Conservation (phyloP, 2,113 vertebrate species). For the Ochotona princeps region DNA sequence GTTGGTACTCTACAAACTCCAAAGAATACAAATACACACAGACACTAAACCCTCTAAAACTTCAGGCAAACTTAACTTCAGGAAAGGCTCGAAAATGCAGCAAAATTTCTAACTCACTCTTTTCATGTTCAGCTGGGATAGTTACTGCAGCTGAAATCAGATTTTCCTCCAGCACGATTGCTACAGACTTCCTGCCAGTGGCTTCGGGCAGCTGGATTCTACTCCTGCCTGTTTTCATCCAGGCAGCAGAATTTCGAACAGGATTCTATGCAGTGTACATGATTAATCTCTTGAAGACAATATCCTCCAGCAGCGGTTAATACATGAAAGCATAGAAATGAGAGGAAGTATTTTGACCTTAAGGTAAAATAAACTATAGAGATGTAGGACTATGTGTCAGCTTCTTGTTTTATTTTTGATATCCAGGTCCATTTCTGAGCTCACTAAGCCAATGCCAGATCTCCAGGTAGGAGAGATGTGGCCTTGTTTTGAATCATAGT, state of each 20-base stretch:
- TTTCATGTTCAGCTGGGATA: not conserved
- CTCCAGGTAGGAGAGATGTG: constrained; percentile 30
- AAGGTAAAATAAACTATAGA: not conserved
- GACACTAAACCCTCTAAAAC: not conserved
- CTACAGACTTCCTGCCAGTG: not conserved
- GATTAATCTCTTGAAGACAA: constrained; percentile 39
- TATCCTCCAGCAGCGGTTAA: constrained; percentile 23
- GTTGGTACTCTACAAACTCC: not conserved
- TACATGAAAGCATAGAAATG: constrained; percentile 47
- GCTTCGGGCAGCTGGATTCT: not conserved
- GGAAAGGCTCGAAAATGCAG: not conserved
- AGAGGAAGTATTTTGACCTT: constrained; percentile 52
- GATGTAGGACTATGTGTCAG: not conserved
- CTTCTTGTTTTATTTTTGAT: constrained; percentile 62
- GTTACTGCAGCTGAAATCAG: not conserved
- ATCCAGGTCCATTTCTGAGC: constrained; percentile 62
- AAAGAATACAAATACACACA: not conserved
- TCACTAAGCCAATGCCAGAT: constrained; percentile 36
- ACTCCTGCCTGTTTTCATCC: not conserved
- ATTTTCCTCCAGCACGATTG: not conserved
- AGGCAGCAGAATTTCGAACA: not conserved
- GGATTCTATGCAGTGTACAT: not conserved
- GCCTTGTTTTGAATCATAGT: constrained; percentile 74
- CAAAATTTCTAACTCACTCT: not conserved
- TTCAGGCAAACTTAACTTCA: not conserved